Evolutionary conservation across 2,113 vertebrate genomes (phyloP), one percentile per base, ranked within the genome.

Genomic region (Siphamia tubifer): DNA sequence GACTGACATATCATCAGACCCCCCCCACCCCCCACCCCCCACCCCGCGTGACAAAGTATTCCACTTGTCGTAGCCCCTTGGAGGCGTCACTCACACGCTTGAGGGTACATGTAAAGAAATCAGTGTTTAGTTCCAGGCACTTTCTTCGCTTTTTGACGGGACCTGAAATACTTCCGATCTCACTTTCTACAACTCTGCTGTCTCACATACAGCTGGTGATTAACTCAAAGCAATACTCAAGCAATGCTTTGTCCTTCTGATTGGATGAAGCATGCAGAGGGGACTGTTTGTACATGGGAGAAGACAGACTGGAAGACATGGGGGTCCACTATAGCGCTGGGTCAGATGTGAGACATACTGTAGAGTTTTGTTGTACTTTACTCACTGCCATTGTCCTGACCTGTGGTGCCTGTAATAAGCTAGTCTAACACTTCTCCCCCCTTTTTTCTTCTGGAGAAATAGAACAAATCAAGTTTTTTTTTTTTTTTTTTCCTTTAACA

Each of bases 301-400:
- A 32, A 61, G 56, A 66, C 35, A 2, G 54, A 60, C 38, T 49
- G 32, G 55, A 64, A 45, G 45, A 15, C 8, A 27, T 9, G 4
- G 28, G 4, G 38, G 23, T 6, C 36, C 17, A 7, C 24, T 30
- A 1, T 47, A n/a, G n/a, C 30, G 57, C 42, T 6, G 30, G 23
- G 57, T 53, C 51, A 43, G 36, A 77, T 34, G 12, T 21, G 77
- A 82, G 74, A 73, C 58, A 23, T 34, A 76, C 84, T 79, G 77
- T 72, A 82, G 82, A 85, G 65, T 76, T 40, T 2, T 64, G 68
- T 74, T 79, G 52, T 76, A 43, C 66, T 80, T 49, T 45, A 44
- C 63, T 83, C 88, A 89, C 84, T 89, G 86, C 87, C 83, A 68
- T 83, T 36, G 68, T 74, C 76, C 78, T 56, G 73, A 88, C 86